phyloP scores from a whole-genome alignment of 2,797 vertebrate species.

The Muraenolepis orangiensis region DNA sequence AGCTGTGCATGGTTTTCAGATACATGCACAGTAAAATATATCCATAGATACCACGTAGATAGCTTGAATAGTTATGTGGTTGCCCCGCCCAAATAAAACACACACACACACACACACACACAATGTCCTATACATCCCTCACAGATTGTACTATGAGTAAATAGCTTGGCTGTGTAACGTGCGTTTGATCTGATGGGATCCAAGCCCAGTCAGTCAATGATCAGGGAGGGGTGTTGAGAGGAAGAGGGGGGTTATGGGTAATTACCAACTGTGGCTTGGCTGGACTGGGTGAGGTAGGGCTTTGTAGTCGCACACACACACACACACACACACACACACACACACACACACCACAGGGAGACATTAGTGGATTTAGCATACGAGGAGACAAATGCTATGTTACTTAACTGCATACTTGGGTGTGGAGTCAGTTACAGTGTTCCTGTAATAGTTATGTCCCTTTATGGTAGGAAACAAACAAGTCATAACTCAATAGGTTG shows the following conservation, averaged over 20 bases:
- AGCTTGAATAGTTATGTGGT: no score
- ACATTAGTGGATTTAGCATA: conserved; percentile 66
- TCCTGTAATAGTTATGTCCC: neutral
- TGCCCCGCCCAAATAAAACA: no score
- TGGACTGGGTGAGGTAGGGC: conserved; percentile 53
- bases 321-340: no score
- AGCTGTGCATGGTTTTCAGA: no score
- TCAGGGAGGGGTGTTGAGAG: conserved; percentile 52
- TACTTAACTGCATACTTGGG: conserved; percentile 53
- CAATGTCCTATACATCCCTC: conserved; percentile 8
- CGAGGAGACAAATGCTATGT: conserved; percentile 58
- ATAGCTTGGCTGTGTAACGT: conserved; percentile 50
- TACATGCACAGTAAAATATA: no score
- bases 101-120: no score
- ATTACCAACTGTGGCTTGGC: conserved; percentile 54
- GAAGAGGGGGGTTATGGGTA: conserved; percentile 67
- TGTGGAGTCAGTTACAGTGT: conserved; percentile 46
- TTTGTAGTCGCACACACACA: conserved; percentile 52
- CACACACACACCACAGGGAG: no score
- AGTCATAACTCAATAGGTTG: neutral
- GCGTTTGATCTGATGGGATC: conserved; percentile 15
- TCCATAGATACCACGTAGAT: no score
- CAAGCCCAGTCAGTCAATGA: conserved; percentile 60
- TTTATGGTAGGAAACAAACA: neutral
- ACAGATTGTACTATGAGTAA: conserved; percentile 32